Evolutionary conservation across 2,113 vertebrate genomes (phyloP).

Genomic region (Myiozetetes cayanensis): DNA sequence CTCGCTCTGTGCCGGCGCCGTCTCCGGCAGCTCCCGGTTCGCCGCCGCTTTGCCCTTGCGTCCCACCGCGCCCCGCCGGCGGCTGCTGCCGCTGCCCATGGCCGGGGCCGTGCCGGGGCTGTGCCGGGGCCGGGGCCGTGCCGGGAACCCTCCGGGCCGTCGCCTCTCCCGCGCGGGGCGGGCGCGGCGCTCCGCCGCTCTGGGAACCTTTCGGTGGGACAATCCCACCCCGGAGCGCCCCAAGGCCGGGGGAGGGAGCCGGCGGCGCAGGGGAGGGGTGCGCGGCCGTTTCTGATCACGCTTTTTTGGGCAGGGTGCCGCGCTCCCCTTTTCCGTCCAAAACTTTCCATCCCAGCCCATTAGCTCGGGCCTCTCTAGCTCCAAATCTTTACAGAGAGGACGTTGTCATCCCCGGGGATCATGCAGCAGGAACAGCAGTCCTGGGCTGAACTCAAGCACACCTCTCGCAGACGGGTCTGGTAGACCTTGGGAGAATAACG

Average conservation of each 20-base stretch:
- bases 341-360: neutral
- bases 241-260: neutral
- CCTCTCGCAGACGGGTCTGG: neutral
- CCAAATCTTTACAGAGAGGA: neutral
- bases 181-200: neutral
- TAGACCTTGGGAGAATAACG: neutral
- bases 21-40: slow-evolving; percentile 54
- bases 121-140: neutral
- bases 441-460: neutral
- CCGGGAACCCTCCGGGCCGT: neutral
- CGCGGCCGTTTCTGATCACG: accelerated
- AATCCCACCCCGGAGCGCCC: neutral
- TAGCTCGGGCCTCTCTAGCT: neutral
- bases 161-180: neutral
- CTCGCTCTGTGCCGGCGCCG: slow-evolving; percentile 47
- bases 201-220: neutral
- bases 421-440: accelerated
- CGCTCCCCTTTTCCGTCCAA: neutral
- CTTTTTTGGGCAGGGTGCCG: neutral
- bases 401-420: accelerated
- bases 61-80: neutral
- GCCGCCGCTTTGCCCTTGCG: neutral
- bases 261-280: neutral
- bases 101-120: neutral
- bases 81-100: slow-evolving; percentile 72